Evolutionary conservation across 2,797 vertebrate genomes (phyloP).

Genomic region (Columba guinea): DNA sequence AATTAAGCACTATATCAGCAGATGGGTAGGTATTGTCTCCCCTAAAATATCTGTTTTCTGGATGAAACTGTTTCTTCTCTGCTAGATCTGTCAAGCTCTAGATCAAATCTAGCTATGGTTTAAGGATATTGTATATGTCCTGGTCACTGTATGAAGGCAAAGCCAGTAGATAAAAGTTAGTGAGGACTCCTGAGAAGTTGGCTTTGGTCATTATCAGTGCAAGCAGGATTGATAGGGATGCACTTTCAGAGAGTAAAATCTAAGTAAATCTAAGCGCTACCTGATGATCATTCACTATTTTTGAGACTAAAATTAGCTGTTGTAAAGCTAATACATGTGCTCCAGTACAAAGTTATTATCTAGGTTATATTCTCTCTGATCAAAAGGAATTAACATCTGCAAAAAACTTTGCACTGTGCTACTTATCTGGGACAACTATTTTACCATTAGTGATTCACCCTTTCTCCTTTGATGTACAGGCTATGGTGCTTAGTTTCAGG

Average conservation of each 20-base stretch:
- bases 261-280: background rate
- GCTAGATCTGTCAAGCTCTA: background rate
- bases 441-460: background rate
- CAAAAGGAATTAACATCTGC: background rate
- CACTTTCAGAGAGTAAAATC: background rate
- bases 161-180: background rate
- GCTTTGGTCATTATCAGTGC: background rate
- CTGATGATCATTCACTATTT: background rate
- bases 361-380: background rate
- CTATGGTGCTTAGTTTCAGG: background rate
- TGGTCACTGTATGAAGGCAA: background rate
- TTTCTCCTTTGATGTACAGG: background rate
- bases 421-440: background rate
- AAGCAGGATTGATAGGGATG: background rate
- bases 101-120: background rate
- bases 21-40: background rate
- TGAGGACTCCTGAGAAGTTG: background rate
- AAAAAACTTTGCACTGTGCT: background rate
- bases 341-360: background rate
- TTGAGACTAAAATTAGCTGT: background rate
- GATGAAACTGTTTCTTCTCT: background rate
- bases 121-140: accelerated
- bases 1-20: background rate
- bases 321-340: background rate
- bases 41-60: background rate